Base-by-base conservation (phyloP, 2,113 vertebrate genomes). In the Paratilapia polleni region DNA sequence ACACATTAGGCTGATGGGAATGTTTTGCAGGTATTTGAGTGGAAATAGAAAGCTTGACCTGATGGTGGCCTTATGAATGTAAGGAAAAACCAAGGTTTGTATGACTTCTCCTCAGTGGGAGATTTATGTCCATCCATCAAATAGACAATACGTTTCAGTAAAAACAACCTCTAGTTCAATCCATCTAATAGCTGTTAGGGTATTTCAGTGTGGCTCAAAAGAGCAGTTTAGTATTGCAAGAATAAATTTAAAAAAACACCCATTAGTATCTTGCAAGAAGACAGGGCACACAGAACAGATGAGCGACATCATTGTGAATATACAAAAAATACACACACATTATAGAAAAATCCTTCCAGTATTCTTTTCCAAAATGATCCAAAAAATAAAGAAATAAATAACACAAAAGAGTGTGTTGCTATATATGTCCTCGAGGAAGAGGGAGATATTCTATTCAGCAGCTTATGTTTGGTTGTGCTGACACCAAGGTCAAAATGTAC, bases 401-500 rank as follows among this genome's bases (percentile, higher is more conserved):
- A n/a, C 58, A 84, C 24, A 63, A 66, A 74, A 61, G 78, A 64
- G n/a, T 13, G 24, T 17, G 62, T 22, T 70, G 80, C 77, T 36
- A 19, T 31, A 38, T 26, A 22, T 4, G 73, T 89, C 84, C 87
- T 90, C 87, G 81, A 92, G 87, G 89, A 89, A 66, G 80, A 82
- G 86, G 62, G 22, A 86, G 76, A 92, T 77, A 76, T 90, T 77
- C 80, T 77, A 90, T 89, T 94, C 88, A 92, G 93, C 93, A 93
- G 90, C 90, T 92, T 92, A 85, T 88, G 82, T 90, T 85, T 86
- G 57, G 49, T 88, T 89, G 62, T 91, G 91, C 94, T 94, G 93
- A 92, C 91, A 88, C 87, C 89, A 88, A 94, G 91, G 93, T 94
- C 91, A 93, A 75, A 88, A 86, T 12, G 80, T 81, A 74, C 88